Conservation (phyloP, 2,888 invertebrate genomes). For the Ceraclea dissimilis region DNA sequence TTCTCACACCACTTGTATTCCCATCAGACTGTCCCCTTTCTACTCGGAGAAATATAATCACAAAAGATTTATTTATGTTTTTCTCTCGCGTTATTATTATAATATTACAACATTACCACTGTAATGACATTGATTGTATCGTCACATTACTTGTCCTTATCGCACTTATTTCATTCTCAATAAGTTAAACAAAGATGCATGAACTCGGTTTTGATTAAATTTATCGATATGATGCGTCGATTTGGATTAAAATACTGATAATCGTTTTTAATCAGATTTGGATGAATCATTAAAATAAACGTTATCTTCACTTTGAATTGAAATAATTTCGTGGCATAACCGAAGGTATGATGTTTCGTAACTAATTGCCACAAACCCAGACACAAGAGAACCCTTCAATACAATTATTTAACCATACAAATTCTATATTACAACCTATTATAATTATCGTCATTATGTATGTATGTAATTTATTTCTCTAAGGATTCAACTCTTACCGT, state of each 20-base stretch:
- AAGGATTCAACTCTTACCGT: too few relatives aligned
- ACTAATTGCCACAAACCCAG: neutral
- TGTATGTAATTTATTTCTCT: too few relatives aligned
- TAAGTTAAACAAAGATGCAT: neutral
- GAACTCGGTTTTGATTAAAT: neutral
- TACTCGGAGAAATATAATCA: neutral
- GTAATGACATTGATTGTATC: neutral
- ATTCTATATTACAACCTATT: too few relatives aligned
- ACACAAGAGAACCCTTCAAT: too few relatives aligned
- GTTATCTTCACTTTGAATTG: neutral
- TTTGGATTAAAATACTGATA: neutral
- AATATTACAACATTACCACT: neutral
- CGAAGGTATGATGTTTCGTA: neutral
- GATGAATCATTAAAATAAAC: slow-evolving; percentile 2
- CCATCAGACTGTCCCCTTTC: neutral
- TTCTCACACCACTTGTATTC: neutral
- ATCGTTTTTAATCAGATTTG: neutral
- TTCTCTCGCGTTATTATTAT: neutral
- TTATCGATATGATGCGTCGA: neutral
- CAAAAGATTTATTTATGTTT: neutral
- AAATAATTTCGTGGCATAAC: neutral
- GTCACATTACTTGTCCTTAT: neutral
- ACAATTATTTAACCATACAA: too few relatives aligned
- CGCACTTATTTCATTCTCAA: neutral
- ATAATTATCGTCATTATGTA: too few relatives aligned